Conservation (phyloP, 2,888 invertebrate genomes). For the Eumerus sabulonum region DNA sequence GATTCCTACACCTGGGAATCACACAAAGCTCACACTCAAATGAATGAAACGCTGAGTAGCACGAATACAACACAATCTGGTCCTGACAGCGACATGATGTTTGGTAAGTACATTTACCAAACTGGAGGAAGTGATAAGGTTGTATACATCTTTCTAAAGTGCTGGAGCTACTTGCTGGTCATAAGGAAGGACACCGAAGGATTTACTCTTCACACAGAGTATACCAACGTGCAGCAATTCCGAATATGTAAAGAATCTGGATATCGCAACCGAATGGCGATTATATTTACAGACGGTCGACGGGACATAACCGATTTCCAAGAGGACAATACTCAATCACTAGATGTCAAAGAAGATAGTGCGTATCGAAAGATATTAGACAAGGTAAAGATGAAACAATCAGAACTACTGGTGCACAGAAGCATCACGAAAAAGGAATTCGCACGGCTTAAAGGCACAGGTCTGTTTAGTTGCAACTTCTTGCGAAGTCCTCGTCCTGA, state of each 20-base stretch:
- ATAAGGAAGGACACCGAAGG: conserved; percentile 58
- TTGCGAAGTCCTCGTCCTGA: conserved; percentile 73
- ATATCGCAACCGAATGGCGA: conserved; percentile 72
- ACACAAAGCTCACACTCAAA: conserved; percentile 12
- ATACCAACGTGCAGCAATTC: conserved; percentile 70
- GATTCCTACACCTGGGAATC: not conserved
- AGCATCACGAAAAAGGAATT: conserved; percentile 73
- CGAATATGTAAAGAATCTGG: conserved; percentile 69
- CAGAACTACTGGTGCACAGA: conserved; percentile 73
- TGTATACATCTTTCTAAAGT: conserved; percentile 73
- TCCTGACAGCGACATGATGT: conserved; percentile 45
- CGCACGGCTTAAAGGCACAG: conserved; percentile 65
- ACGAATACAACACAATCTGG: too few relatives aligned
- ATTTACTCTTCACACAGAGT: conserved; percentile 69
- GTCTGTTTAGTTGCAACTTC: conserved; percentile 72
- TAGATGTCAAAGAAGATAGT: not conserved
- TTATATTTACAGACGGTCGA: conserved; percentile 69
- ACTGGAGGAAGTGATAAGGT: conserved; percentile 47
- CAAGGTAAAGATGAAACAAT: conserved; percentile 68
- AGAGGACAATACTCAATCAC: not conserved
- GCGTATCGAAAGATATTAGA: conserved; percentile 12
- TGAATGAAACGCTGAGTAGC: conserved; percentile 14
- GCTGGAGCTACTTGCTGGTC: conserved; percentile 74
- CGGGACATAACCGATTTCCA: conserved; percentile 72
- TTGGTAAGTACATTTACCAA: conserved; percentile 75